Base-by-base conservation (phyloP, 2,797 vertebrate species). In the Gobionotothen gibberifrons region DNA sequence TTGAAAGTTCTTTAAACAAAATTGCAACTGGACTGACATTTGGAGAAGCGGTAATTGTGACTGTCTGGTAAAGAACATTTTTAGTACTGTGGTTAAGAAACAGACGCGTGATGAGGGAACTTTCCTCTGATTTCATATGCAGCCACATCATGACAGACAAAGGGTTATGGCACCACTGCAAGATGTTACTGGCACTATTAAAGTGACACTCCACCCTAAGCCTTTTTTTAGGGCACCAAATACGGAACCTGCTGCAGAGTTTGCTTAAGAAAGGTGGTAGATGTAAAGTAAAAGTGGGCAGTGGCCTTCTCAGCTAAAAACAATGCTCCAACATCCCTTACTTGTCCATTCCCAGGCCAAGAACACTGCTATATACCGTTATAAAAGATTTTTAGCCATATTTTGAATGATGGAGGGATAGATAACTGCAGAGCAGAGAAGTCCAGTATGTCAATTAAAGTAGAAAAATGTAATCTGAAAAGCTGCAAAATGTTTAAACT, bases 11-110 rank as follows among this genome's bases (percentile, higher is more conserved):
- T 21, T 64, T 76, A 77, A 40, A 77, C 72, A 82, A 61, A 81
- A 77, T 63, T 77, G 69, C 66, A 73, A 69, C 67, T 78, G 52
- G 64, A 57, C 26, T n/a, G n/a, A 47, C 53, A 56, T 88, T 90
- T 85, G 22, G 83, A 88, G 82, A 91, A 90, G 82, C 62, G 46
- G 66, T 26, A 70, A 58, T 60, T 82, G 76, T 65, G 76, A 66
- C 15, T 43, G 26, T 57, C 19, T 68, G 49, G 51, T 49, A 62
- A 16, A 69, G 52, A 59, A 74, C 49, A 89, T 79, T 82, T 78
- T 76, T 66, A 63, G 69, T 36, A 76, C 69, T 56, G 49, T 0
- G 19, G 75, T 73, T 76, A 47, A 89, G 67, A 88, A 90, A 83
- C 67, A 84, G 87, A 88, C 89, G 85, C 63, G 5, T 17, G 40